These are phyloP conservation scores for Drosophila subobscura DNA, from an alignment of 1,140 invertebrate species.

Conservation along the genomic window DNA sequence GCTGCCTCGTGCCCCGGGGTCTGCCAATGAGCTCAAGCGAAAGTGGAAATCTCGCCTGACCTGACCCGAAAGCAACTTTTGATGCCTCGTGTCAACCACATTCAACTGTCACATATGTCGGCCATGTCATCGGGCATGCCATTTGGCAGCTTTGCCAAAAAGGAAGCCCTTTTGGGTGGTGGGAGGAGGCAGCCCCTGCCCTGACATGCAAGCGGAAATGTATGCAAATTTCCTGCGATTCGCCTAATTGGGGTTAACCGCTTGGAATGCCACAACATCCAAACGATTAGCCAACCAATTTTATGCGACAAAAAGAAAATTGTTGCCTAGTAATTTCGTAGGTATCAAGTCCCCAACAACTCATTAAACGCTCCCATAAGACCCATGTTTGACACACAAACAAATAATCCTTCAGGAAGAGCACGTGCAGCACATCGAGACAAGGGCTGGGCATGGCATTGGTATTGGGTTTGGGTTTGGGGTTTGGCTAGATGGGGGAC, in stretches of 20 bases:
- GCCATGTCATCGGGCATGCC: slow-evolving; percentile 58
- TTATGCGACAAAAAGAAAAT: slow-evolving; percentile 31
- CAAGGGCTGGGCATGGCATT: slow-evolving; percentile 15
- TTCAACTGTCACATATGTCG: slow-evolving; percentile 43
- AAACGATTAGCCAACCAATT: slow-evolving; percentile 53
- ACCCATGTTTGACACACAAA: slow-evolving; percentile 53
- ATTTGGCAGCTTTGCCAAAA: slow-evolving; percentile 43
- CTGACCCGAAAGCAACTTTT: slow-evolving; percentile 22
- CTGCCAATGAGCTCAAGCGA: slow-evolving; percentile 26
- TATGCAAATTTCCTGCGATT: slow-evolving; percentile 54
- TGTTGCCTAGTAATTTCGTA: slow-evolving; percentile 43
- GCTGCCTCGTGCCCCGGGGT: slow-evolving; percentile 21
- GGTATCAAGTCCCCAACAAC: slow-evolving; percentile 30
- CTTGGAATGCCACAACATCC: slow-evolving; percentile 63
- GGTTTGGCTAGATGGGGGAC: slow-evolving; percentile 6
- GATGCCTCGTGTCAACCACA: slow-evolving; percentile 32
- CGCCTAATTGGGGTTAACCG: slow-evolving; percentile 56
- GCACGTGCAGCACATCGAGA: slow-evolving; percentile 51
- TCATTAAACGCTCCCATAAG: slow-evolving; percentile 67
- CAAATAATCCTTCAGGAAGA: slow-evolving; percentile 44
- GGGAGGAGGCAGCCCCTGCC: neutral
- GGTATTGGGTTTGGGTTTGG: slow-evolving; percentile 9
- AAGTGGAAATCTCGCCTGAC: slow-evolving; percentile 47
- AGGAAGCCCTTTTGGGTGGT: neutral
- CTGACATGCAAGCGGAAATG: slow-evolving; percentile 45